Percentiles rank a stretch among this genome's conserved stretches.
These are phyloP conservation scores for Eilema caniola DNA, from an alignment of 2,888 invertebrate species.

Conservation along the genomic window DNA sequence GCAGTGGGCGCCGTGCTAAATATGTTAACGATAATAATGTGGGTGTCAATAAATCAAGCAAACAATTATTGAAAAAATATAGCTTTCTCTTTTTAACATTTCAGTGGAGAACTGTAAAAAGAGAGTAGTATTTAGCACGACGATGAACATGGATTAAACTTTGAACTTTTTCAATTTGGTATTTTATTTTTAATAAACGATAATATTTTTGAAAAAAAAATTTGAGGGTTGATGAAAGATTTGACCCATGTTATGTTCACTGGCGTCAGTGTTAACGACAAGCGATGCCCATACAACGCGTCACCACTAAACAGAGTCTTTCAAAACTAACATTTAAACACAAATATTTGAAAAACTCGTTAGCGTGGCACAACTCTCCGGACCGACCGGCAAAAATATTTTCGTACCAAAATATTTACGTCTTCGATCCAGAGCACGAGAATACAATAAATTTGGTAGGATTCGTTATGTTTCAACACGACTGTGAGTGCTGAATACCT, in stretches of 20 bases:
- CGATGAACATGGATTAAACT: conserved; percentile 47
- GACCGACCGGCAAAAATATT: conserved; percentile 47
- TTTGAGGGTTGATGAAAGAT: no score
- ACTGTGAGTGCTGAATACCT: conserved; percentile 74
- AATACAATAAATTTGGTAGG: conserved; percentile 76
- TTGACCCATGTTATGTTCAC: conserved; percentile 65
- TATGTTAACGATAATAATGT: conserved; percentile 43
- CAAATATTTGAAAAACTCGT: conserved; percentile 60
- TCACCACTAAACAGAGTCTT: conserved; percentile 58
- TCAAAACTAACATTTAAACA: conserved; percentile 36
- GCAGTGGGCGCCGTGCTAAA: conserved; percentile 66
- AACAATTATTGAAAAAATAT: background rate
- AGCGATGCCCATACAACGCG: conserved; percentile 85
- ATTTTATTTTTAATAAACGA: background rate
- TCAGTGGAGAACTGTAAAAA: conserved; percentile 36
- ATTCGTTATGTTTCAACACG: conserved; percentile 71
- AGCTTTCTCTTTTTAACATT: conserved; percentile 27
- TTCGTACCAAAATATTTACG: conserved; percentile 38
- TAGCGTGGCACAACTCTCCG: conserved; percentile 56
- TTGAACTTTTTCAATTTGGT: background rate
- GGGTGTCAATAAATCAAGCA: background rate
- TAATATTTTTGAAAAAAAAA: background rate
- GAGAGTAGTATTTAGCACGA: conserved; percentile 47
- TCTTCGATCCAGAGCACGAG: conserved; percentile 33
- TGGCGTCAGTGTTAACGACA: conserved; percentile 83